phyloP scores from a whole-genome alignment of 2,797 vertebrate species.

The Spinibarbus caldwelli region DNA sequence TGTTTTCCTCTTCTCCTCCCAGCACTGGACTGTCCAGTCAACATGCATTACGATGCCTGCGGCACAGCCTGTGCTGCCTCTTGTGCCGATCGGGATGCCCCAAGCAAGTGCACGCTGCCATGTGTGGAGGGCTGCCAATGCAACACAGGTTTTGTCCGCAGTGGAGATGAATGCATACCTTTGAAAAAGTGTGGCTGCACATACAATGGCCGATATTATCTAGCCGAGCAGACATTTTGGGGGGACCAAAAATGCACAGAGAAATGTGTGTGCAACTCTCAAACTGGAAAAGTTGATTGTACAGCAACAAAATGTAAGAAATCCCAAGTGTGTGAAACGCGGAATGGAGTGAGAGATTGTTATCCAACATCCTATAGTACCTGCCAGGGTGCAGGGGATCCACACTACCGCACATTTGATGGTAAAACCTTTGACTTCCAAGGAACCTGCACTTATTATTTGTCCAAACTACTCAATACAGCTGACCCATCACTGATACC shows the following conservation, averaged over 20 bases:
- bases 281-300: slow-evolving; percentile 68
- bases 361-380: slow-evolving; percentile 65
- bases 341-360: slow-evolving; percentile 69
- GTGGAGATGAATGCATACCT: slow-evolving; percentile 56
- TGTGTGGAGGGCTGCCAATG: slow-evolving; percentile 69
- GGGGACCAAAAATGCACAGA: slow-evolving; percentile 58
- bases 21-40: slow-evolving; percentile 70
- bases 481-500: slow-evolving; percentile 63
- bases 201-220: slow-evolving; percentile 55
- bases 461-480: slow-evolving; percentile 58
- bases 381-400: slow-evolving; percentile 73
- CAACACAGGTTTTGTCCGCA: slow-evolving; percentile 60
- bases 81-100: slow-evolving; percentile 57
- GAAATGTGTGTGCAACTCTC: slow-evolving; percentile 69
- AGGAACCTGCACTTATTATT: slow-evolving; percentile 69
- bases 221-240: slow-evolving; percentile 54
- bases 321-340: slow-evolving; percentile 66
- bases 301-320: slow-evolving; percentile 61
- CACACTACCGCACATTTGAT: slow-evolving; percentile 80
- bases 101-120: slow-evolving; percentile 29
- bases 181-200: slow-evolving; percentile 54
- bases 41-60: slow-evolving; percentile 79
- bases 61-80: slow-evolving; percentile 72
- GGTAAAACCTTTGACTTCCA: slow-evolving; percentile 68
- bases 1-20: slow-evolving; percentile 22